Percentiles rank a stretch among this genome's conserved stretches.
These are phyloP conservation scores for Palythoa heliodiscus DNA, from an alignment of 92 coral and sea anemone genomes.

Conservation along the genomic window DNA sequence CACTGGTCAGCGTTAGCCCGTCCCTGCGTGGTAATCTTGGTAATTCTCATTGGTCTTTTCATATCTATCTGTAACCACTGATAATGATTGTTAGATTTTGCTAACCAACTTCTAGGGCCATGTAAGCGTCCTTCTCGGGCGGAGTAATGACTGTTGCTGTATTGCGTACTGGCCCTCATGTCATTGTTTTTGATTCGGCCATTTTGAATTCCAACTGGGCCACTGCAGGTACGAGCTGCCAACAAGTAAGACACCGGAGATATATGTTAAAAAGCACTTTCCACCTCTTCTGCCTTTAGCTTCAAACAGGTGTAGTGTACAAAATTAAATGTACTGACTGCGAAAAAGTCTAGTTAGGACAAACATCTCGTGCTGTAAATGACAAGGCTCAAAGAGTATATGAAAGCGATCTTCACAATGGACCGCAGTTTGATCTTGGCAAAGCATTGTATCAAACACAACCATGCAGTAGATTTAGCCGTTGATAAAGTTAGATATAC, in stretches of 20 bases:
- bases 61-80: conserved; percentile 42
- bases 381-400: no score
- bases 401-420: no score
- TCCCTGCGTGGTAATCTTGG: conserved; percentile 39
- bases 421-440: no score
- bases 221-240: conserved; percentile 26
- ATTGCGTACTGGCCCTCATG: conserved; percentile 13
- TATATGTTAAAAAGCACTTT: neutral
- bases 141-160: conserved; percentile 22
- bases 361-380: no score
- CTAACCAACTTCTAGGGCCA: conserved; percentile 16
- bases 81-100: conserved; percentile 21
- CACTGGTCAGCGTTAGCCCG: conserved; percentile 37
- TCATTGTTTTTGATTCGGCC: conserved; percentile 25
- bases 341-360: no score
- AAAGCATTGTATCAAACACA: no score
- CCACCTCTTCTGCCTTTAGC: no score
- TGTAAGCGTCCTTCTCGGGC: conserved; percentile 35
- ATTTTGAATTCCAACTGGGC: conserved; percentile 27
- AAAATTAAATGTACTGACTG: no score
- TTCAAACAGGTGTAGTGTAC: no score
- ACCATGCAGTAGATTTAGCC: no score
- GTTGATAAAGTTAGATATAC: no score
- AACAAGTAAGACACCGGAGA: neutral
- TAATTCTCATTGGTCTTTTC: conserved; percentile 13